Evolutionary conservation across 2,797 vertebrate genomes (phyloP), one percentile per base, ranked within the genome.

Genomic region (Muraenolepis orangiensis): DNA sequence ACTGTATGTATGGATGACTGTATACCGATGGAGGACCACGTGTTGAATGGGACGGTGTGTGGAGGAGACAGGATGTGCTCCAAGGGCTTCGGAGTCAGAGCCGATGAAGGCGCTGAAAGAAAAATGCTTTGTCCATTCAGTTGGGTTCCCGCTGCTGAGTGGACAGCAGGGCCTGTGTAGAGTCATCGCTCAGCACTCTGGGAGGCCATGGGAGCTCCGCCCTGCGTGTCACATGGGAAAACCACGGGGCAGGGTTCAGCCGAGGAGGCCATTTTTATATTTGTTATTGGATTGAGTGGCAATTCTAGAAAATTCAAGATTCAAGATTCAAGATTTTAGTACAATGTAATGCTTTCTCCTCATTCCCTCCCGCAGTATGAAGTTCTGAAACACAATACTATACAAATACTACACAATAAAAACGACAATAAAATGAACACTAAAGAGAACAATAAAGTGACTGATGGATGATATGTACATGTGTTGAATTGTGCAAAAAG

Each of bases 1-100:
- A 66, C 72, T 84, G 64, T 75, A 78, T 87, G 85, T 86, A 80
- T 78, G 82, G 75, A 86, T 82, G 78, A 74, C 40, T 42, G 42
- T 51, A 51, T 20, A n/a, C n/a, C n/a, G n/a, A n/a, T n/a, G n/a
- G 16, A 16, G 42, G 1, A 18, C 11, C 6, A 51, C 0, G 42
- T 51, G 4, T 51, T 20, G 18, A 46, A 81, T 73, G 76, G 76
- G 78, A 75, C 80, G 73, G 68, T 79, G 82, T 81, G 46, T 81
- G 84, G 14, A 26, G 57, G 57, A 57, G 57, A 31, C 23, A 68
- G 40, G 77, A 23, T 72, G 6, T 79, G 79, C 66, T 81, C 71
- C 71, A 86, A 87, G 79, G 78, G 80, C 80, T 85, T 78, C 16
- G 34, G 32, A 61, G 83, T 81, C 74, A 77, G 68, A n/a, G n/a